Evolutionary conservation across 2,888 invertebrate species (phyloP).

Genomic region (Elegia similella): DNA sequence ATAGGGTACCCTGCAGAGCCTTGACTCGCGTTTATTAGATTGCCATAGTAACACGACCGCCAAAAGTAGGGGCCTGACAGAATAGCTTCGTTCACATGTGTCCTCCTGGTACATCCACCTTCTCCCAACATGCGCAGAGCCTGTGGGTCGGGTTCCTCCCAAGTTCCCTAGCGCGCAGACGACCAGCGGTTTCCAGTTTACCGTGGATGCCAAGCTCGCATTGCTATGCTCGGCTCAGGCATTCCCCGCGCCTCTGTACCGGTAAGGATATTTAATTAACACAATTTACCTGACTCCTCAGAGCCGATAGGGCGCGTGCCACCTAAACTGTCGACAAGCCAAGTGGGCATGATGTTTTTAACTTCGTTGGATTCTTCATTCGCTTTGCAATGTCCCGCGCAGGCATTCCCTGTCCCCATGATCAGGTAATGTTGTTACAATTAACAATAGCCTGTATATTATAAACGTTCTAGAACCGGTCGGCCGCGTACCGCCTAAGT

Average conservation of each 20-base stretch:
- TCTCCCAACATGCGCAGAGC: slow-evolving; percentile 84
- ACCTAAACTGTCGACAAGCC: slow-evolving; percentile 64
- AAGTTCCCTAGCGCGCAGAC: slow-evolving; percentile 83
- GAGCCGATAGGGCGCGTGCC: slow-evolving; percentile 72
- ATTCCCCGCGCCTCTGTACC: slow-evolving; percentile 86
- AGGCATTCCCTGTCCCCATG: slow-evolving; percentile 81
- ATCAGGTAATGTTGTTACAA: slow-evolving; percentile 65
- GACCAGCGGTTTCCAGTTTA: slow-evolving; percentile 84
- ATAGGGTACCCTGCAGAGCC: slow-evolving; percentile 95
- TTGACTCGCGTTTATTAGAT: slow-evolving; percentile 56
- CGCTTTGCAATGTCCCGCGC: slow-evolving; percentile 87
- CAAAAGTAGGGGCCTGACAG: slow-evolving; percentile 49
- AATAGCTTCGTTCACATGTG: slow-evolving; percentile 32
- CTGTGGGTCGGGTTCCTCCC: slow-evolving; percentile 85
- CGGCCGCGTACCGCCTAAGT: slow-evolving; percentile 77
- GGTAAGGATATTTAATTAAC: slow-evolving; percentile 80
- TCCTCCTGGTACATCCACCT: slow-evolving; percentile 63
- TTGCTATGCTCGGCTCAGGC: slow-evolving; percentile 87
- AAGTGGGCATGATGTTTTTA: slow-evolving; percentile 82
- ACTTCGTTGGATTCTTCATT: slow-evolving; percentile 69
- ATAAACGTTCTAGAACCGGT: slow-evolving; percentile 56
- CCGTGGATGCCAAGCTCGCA: slow-evolving; percentile 74
- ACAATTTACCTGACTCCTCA: slow-evolving; percentile 58
- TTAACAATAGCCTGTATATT: slow-evolving; percentile 38
- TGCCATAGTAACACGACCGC: slow-evolving; percentile 29